These are phyloP conservation scores for Protobothrops mucrosquamatus DNA, from an alignment of 2,113 vertebrate species.

Conservation along the genomic window DNA sequence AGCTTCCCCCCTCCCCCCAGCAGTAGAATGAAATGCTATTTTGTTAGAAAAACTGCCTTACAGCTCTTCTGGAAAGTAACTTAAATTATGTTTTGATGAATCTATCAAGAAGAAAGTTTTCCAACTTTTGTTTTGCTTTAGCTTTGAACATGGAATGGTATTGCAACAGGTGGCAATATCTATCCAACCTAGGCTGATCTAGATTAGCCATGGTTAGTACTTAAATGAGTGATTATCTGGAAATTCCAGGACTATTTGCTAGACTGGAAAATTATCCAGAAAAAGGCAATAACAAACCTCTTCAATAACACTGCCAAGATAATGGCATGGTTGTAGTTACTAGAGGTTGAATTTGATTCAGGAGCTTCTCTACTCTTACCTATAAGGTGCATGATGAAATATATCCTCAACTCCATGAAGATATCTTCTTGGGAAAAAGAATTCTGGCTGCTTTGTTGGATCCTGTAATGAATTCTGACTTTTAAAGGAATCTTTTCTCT, in stretches of 20 bases:
- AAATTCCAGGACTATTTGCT: background rate
- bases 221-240: background rate
- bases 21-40: slow-evolving; percentile 28
- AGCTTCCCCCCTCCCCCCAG: background rate
- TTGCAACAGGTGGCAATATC: background rate
- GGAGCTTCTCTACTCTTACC: background rate
- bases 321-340: background rate
- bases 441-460: background rate
- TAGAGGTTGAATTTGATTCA: background rate
- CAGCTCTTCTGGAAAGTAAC: background rate
- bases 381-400: background rate
- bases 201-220: background rate
- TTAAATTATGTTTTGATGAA: background rate
- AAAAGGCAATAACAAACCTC: background rate
- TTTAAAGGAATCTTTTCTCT: background rate
- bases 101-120: background rate
- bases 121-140: background rate
- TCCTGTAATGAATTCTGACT: background rate
- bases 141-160: background rate
- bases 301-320: background rate
- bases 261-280: background rate
- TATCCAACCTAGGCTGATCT: background rate
- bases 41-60: slow-evolving; percentile 16
- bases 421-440: background rate
- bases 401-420: background rate